phyloP scores from a whole-genome alignment of 2,113 vertebrate species.

The Mormoops blainvillei region DNA sequence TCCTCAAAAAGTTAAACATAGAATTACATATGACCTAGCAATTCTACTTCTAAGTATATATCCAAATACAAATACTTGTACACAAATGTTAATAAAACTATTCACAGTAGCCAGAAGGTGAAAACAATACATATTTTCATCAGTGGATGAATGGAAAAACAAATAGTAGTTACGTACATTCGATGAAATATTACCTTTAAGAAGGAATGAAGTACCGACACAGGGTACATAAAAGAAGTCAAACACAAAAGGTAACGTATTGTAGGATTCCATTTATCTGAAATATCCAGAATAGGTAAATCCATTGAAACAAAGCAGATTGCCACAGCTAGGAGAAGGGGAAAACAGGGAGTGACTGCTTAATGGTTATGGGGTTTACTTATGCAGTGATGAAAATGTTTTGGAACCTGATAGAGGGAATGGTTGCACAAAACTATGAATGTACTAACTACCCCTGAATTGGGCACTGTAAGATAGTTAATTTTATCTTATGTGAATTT shows the following conservation, averaged over 20 bases:
- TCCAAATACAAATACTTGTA: background rate
- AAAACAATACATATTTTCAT: background rate
- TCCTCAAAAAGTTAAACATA: background rate
- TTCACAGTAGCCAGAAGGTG: background rate
- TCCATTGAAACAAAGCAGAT: background rate
- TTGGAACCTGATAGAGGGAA: background rate
- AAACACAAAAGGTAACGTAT: background rate
- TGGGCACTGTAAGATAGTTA: background rate
- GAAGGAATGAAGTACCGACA: background rate
- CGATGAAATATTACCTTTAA: background rate
- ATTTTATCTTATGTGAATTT: conserved; percentile 29
- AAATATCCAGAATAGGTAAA: background rate
- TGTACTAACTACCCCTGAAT: background rate
- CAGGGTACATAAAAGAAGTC: background rate
- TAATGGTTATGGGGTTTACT: background rate
- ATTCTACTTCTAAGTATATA: background rate
- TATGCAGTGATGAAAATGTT: background rate
- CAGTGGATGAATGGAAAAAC: background rate
- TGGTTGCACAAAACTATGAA: background rate
- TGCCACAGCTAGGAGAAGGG: background rate
- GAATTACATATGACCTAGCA: background rate
- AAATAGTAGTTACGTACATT: background rate
- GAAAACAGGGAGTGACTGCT: background rate
- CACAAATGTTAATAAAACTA: background rate
- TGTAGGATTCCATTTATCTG: background rate